Percentiles rank a stretch among this genome's conserved stretches.
phyloP scores from a whole-genome alignment of 2,888 invertebrate genomes.

The Calephelis perditalis region DNA sequence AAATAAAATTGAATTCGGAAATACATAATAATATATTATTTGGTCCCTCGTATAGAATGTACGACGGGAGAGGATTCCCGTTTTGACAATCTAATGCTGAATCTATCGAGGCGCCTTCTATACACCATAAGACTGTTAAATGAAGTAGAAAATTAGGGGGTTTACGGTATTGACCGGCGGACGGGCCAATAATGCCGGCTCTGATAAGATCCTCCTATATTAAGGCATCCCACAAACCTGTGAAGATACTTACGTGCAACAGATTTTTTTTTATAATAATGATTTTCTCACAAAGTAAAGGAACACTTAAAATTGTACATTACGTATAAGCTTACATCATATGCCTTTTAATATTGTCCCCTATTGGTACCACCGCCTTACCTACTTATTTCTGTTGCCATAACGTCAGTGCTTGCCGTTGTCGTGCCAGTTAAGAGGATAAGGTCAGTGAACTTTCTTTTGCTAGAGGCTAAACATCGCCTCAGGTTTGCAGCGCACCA shows the following conservation, averaged over 20 bases:
- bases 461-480: no score
- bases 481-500: no score
- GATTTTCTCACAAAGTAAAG: no score
- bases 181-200: constrained; percentile 39
- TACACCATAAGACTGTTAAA: constrained; percentile 69
- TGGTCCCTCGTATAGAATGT: constrained; percentile 38
- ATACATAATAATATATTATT: constrained; percentile 19
- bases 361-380: no score
- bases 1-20: constrained; percentile 17
- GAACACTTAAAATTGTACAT: no score
- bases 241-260: background rate
- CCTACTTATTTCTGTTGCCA: no score
- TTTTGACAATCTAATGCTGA: constrained; percentile 59
- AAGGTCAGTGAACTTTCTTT: no score
- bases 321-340: no score
- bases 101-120: constrained; percentile 66
- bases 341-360: no score
- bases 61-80: constrained; percentile 44
- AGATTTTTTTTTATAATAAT: no score
- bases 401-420: no score
- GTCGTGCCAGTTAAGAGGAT: no score
- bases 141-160: constrained; percentile 71
- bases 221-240: constrained; percentile 13
- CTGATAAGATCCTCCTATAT: constrained; percentile 22
- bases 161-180: constrained; percentile 52